These are phyloP conservation scores for Tichodroma muraria DNA, from an alignment of 2,113 vertebrate species.

Conservation along the genomic window DNA sequence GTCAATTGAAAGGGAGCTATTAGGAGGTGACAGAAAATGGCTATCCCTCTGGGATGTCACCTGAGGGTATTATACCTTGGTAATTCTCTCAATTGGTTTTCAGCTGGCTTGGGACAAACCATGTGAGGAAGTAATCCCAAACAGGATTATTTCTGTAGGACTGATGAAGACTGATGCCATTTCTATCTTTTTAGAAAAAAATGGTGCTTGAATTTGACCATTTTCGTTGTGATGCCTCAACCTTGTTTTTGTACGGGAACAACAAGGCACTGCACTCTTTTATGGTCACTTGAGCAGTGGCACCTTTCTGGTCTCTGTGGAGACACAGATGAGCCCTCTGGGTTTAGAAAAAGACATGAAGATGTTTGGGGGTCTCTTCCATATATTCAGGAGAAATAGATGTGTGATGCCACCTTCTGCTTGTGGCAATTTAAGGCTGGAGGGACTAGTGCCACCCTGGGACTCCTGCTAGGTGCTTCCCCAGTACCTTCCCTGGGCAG, in stretches of 20 bases:
- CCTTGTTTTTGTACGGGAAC: accelerated
- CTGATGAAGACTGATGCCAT: neutral
- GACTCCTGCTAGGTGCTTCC: neutral
- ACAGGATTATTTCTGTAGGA: neutral
- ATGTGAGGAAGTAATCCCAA: neutral
- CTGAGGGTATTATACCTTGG: neutral
- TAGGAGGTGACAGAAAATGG: neutral
- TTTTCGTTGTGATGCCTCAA: neutral
- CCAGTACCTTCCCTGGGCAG: neutral
- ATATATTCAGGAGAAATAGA: neutral
- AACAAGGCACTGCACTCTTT: neutral
- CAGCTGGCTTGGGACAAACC: neutral
- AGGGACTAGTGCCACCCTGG: neutral
- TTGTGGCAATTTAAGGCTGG: neutral
- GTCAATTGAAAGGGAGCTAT: neutral
- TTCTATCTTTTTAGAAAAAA: neutral
- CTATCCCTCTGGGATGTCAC: neutral
- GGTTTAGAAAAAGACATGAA: neutral
- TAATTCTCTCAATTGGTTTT: neutral
- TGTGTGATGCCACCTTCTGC: neutral
- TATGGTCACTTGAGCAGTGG: neutral
- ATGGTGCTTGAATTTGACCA: neutral
- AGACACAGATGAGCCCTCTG: neutral
- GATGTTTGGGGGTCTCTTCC: neutral
- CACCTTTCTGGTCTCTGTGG: neutral